Base-by-base conservation (phyloP, 2,797 vertebrate species). In the Parambassis ranga region DNA sequence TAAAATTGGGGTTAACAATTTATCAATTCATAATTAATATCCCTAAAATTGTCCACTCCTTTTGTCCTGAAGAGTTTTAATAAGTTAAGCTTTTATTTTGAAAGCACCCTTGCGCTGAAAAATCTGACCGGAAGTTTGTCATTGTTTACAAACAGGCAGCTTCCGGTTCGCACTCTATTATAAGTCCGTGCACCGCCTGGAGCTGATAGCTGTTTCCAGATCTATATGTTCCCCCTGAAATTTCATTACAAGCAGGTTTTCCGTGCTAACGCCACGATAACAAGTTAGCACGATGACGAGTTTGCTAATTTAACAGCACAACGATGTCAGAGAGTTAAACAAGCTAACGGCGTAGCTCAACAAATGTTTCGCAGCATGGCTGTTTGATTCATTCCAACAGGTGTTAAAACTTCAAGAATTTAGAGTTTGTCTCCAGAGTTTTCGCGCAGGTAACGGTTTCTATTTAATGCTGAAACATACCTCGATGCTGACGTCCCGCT, bases 81-180 rank as follows among this genome's bases (percentile, higher is more conserved):
- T n/a, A n/a, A n/a, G n/a, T n/a, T 2, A 2, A 4, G 32, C 43
- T 44, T 69, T 81, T 82, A 81, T 50, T 78, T 5, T 67, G 61
- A 36, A 62, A 55, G 6, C 3, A 0, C 9, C 5, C 0, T 79
- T 79, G 10, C 5, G 49, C 0, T 71, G 69, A 75, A 80, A 49
- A 37, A 2, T 1, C 2, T 33, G 0, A 9, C 61, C 76, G 82
- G 88, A 87, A 55, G 19, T 42, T 2, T 3, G 6, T 1, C 14
- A 31, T 19, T 86, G 76, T 87, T 86, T 87, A 83, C 81, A 80
- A 79, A 65, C 23, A 38, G 10, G 14, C 3, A 26, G 18, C 20
- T 47, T 75, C 67, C 76, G 50, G 51, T 48, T 24, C 1, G 36
- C 13, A 10, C 16, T 18, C n/a, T n/a, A n/a, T n/a, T n/a, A n/a